Base-by-base conservation (phyloP, 1,140 invertebrate genomes). In the Lordiphosa clarofinis region DNA sequence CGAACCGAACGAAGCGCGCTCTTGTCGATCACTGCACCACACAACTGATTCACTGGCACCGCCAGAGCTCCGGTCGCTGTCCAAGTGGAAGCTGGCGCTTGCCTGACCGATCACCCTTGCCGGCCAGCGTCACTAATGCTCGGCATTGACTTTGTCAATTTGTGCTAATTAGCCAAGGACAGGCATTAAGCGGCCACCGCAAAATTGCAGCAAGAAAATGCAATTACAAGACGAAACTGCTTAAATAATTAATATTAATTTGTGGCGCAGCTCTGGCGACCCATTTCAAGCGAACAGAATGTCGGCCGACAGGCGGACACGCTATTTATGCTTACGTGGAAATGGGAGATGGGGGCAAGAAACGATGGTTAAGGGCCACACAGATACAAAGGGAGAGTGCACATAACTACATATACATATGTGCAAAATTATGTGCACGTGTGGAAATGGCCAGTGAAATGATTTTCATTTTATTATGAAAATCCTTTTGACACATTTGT, bases 171-270 rank as follows among this genome's bases (percentile, higher is more conserved):
- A 79, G 64, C 50, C 74, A 79, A 79, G 69, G 74, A 66, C 73
- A 79, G 47, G 49, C 46, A 60, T 72, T 63, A 69, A 46, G 73
- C 72, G 72, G 61, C 43, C 61, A 49, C 55, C 56, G 66, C 62
- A 50, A 75, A 62, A 60, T 76, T 56, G 54, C 33, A 55, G 11
- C 58, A 61, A 62, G 54, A 70, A 73, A 60, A 76, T 67, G 61
- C 67, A 76, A 72, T 71, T 59, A 62, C 56, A 67, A 55, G 65
- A 58, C 49, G 50, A 53, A 72, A 65, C 50, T 38, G 70, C 67
- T 70, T 81, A 81, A 74, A 81, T 81, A 81, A 79, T 79, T 79
- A 79, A 79, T 79, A 67, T 58, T 67, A 42, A 67, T 67, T 67
- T 67, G 47, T 37, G 19, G 33, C 49, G n/a, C 40, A 44, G 38